Evolutionary conservation across 2,797 vertebrate species (phyloP).

Genomic region (Natrix natrix): DNA sequence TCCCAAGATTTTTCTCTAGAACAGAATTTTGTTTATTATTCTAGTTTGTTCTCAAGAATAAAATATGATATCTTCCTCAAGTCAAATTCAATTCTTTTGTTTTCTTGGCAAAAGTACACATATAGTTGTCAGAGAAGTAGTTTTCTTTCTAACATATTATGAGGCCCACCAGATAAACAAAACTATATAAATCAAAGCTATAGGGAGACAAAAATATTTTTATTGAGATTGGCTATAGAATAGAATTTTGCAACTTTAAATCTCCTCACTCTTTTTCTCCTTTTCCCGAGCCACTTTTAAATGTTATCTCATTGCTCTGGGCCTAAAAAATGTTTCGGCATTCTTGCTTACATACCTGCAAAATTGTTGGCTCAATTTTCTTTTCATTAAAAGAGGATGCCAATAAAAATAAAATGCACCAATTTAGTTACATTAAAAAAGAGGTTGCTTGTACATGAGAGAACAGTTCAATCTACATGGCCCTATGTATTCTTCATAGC

Average conservation of each 20-base stretch:
- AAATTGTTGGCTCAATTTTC: neutral
- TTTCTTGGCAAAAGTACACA: neutral
- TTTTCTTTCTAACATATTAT: neutral
- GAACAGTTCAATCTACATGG: neutral
- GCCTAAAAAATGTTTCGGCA: neutral
- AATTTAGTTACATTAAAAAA: neutral
- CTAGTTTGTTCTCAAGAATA: neutral
- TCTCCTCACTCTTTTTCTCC: neutral
- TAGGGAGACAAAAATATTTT: neutral
- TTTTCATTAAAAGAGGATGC: neutral
- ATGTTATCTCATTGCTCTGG: neutral
- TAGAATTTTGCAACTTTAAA: neutral
- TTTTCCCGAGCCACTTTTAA: neutral
- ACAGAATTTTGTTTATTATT: neutral
- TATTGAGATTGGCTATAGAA: neutral
- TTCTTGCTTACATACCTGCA: neutral
- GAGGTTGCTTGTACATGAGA: neutral
- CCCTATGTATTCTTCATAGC: neutral
- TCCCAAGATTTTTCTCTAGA: neutral
- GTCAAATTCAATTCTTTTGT: neutral
- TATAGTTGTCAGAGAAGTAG: neutral
- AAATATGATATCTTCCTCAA: neutral
- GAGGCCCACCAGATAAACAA: neutral
- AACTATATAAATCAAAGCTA: neutral
- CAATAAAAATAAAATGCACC: neutral